phyloP scores from a whole-genome alignment of 2,113 vertebrate species.

The Chionodraco myersi region DNA sequence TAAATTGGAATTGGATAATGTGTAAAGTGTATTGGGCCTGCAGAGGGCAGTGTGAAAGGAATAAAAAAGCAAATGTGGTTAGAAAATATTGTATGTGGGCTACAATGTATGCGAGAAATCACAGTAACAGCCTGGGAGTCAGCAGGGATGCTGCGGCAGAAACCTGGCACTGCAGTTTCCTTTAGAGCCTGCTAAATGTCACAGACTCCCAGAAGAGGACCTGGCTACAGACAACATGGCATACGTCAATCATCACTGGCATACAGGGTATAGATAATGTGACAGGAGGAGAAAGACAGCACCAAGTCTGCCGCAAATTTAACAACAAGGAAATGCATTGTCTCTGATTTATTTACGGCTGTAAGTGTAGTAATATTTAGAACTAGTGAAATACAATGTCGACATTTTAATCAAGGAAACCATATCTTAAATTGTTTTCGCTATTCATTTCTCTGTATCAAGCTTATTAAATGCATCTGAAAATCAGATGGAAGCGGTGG shows the following conservation, averaged over 20 bases:
- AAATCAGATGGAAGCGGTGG: no score
- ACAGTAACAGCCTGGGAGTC: conserved; percentile 2
- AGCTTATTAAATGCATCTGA: not conserved
- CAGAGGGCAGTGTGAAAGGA: not conserved
- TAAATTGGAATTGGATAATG: not conserved
- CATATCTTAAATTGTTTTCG: not conserved
- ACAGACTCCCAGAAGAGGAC: not conserved
- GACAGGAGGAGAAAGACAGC: not conserved
- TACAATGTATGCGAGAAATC: conserved; percentile 3
- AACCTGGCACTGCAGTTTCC: not conserved
- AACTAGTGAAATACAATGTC: not conserved
- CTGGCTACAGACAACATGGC: not conserved
- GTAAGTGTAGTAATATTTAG: not conserved
- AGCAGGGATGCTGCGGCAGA: not conserved
- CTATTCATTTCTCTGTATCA: not conserved
- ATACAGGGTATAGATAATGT: not conserved
- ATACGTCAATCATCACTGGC: not conserved
- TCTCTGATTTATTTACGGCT: not conserved
- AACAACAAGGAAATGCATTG: not conserved
- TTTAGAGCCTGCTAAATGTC: not conserved
- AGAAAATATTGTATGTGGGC: conserved; percentile 1
- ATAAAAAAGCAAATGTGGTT: not conserved
- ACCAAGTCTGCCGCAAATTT: not conserved
- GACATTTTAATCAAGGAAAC: not conserved
- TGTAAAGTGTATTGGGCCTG: not conserved